phyloP scores from a whole-genome alignment of 2,888 invertebrate species.

The Parnassius apollo region DNA sequence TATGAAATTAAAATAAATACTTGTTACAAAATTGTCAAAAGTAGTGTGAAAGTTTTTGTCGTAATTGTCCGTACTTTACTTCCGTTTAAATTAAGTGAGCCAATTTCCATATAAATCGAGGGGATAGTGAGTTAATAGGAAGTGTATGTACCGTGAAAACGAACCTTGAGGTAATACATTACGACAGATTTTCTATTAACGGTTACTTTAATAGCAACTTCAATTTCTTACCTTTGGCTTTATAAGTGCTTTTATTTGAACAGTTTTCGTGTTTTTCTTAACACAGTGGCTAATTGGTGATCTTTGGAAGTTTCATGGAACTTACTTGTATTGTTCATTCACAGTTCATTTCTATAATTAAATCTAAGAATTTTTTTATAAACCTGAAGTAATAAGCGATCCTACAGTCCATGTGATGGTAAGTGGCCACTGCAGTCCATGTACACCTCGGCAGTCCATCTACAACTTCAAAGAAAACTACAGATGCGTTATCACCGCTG shows the following conservation, averaged over 20 bases:
- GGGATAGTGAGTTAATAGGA: constrained; percentile 2
- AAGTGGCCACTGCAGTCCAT: no score
- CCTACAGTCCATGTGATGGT: no score
- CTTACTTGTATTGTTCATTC: constrained; percentile 9
- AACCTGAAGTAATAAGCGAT: no score
- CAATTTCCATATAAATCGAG: constrained; percentile 16
- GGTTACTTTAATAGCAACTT: neutral
- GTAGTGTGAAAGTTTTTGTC: neutral
- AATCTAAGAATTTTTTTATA: neutral
- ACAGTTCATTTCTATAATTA: neutral
- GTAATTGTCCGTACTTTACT: constrained; percentile 5
- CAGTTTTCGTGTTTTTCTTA: constrained; percentile 8
- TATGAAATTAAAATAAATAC: no score
- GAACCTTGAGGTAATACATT: neutral
- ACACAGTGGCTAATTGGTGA: constrained; percentile 19
- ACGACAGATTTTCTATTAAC: constrained; percentile 4
- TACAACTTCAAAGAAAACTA: no score
- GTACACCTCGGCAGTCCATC: no score
- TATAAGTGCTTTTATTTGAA: neutral
- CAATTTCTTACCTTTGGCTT: constrained; percentile 14
- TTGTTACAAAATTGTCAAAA: neutral
- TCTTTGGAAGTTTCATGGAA: constrained; percentile 3
- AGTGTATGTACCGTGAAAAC: neutral
- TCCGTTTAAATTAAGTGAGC: constrained; percentile 14
- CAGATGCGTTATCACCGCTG: no score